A percentile compares a stretch with the other conserved stretches of the same genome.
phyloP scores from a whole-genome alignment of 2,113 vertebrate genomes.

The crab-eating macaque (Macaca fascicularis) region T2T-MFA8v1.1 NC_088380.1:141080501-141081000 shows the following conservation, averaged over 20 bases:
- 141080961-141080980: conserved; percentile 93
- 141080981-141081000: conserved; percentile 98
- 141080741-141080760: not conserved
- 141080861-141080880: not conserved
- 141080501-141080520: not conserved
- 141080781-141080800: not conserved
- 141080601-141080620: not conserved
- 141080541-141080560: no score
- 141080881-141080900: conserved; percentile 24
- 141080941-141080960: conserved; percentile 89
- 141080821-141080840: not conserved
- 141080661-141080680: not conserved
- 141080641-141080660: not conserved
- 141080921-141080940: conserved; percentile 92
- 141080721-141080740: not conserved
- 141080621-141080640: not conserved
- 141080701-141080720: not conserved
- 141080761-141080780: not conserved
- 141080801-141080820: not conserved
- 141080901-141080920: conserved; percentile 94
- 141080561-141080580: no score
- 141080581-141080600: not conserved
- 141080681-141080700: not conserved
- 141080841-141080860: not conserved
- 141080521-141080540: not conserved